Conservation (phyloP, 1,140 invertebrate genomes). For the Calliopsis andreniformis region DNA sequence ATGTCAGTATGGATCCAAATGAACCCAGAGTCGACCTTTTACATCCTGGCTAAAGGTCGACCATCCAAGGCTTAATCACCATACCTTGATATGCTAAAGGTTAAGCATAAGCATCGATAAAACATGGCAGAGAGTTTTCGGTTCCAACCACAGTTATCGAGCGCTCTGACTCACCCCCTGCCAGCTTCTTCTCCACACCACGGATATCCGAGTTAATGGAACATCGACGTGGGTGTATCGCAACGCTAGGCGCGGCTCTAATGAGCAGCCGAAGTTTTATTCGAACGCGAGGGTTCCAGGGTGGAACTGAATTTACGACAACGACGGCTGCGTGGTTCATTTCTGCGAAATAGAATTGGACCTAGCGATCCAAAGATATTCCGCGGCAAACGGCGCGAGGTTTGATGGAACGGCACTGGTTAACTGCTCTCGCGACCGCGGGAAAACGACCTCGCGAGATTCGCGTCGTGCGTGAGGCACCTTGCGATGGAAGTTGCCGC, state of each 20-base stretch:
- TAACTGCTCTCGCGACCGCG: too few species aligned
- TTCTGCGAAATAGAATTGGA: background rate
- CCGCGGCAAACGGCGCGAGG: background rate
- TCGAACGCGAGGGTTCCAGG: background rate
- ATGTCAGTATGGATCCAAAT: too few species aligned
- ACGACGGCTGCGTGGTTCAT: background rate
- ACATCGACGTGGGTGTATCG: background rate
- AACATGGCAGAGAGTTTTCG: background rate
- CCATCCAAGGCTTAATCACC: too few species aligned
- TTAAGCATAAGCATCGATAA: slow-evolving; percentile 14
- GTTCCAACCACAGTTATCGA: too few species aligned
- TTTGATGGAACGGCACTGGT: background rate
- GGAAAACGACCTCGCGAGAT: too few species aligned
- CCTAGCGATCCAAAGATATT: background rate
- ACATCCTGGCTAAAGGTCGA: too few species aligned
- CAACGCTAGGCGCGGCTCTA: background rate
- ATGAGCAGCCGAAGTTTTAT: background rate
- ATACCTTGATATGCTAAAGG: too few species aligned
- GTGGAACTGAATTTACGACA: background rate
- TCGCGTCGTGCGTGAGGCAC: too few species aligned
- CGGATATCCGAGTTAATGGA: slow-evolving; percentile 1
- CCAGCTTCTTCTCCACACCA: too few species aligned
- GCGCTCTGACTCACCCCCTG: too few species aligned
- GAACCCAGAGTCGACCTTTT: too few species aligned
- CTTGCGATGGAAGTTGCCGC: too few species aligned